Evolutionary conservation across 2,888 invertebrate genomes (phyloP).

Genomic region (Dione juno): DNA sequence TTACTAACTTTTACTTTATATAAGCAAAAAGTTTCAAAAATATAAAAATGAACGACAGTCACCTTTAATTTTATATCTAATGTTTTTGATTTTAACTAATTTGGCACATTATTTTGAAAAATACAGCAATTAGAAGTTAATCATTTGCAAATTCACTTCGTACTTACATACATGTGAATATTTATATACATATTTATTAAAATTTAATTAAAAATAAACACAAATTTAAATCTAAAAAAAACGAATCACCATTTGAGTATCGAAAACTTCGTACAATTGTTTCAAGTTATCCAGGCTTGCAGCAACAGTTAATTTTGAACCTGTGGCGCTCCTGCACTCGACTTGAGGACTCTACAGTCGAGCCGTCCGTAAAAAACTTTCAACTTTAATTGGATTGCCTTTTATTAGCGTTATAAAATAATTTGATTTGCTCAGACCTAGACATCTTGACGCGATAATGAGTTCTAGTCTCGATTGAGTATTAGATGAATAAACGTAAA

Average conservation of each 20-base stretch:
- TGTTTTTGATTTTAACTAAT: too few species aligned
- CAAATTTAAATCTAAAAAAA: background rate
- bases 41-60: too few species aligned
- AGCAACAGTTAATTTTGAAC: constrained; percentile 63
- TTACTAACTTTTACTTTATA: too few species aligned
- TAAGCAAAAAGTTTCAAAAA: too few species aligned
- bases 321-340: constrained; percentile 59
- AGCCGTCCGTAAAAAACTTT: constrained; percentile 72
- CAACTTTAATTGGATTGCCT: constrained; percentile 79
- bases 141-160: too few species aligned
- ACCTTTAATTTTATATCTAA: too few species aligned
- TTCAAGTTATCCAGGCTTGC: constrained; percentile 38
- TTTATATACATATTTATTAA: too few species aligned
- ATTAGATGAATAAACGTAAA: too few species aligned
- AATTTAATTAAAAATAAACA: too few species aligned
- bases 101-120: too few species aligned
- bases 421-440: constrained; percentile 58
- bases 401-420: constrained; percentile 81
- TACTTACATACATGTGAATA: too few species aligned
- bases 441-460: constrained; percentile 57
- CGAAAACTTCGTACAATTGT: constrained; percentile 12
- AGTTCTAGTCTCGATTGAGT: constrained; percentile 45
- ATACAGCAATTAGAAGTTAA: too few species aligned
- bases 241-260: constrained; percentile 8
- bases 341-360: constrained; percentile 61